phyloP scores from a whole-genome alignment of 2,113 vertebrate genomes.

The Mandrillus leucophaeus region DNA sequence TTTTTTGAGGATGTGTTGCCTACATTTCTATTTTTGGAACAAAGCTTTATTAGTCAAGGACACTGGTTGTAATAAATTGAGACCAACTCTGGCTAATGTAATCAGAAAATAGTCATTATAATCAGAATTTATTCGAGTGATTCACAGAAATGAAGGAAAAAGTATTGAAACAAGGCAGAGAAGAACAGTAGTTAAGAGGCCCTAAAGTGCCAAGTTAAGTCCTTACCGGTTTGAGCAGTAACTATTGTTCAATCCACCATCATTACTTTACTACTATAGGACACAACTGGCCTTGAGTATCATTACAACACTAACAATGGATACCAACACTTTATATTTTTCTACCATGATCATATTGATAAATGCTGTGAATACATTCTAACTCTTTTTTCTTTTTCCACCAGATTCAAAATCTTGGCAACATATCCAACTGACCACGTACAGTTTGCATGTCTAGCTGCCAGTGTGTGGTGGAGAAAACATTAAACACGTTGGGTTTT shows the following conservation, averaged over 20 bases:
- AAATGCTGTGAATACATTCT: neutral
- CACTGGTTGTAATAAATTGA: neutral
- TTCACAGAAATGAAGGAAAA: neutral
- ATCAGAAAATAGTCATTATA: neutral
- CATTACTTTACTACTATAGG: neutral
- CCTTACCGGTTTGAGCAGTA: neutral
- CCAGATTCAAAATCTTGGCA: neutral
- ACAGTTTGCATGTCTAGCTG: neutral
- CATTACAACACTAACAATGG: no score
- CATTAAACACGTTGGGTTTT: neutral
- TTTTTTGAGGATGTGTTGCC: neutral
- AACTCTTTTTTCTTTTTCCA: no score
- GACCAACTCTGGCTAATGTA: neutral
- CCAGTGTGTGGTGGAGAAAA: neutral
- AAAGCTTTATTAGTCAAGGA: neutral
- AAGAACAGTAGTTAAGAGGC: neutral
- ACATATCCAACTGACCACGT: neutral
- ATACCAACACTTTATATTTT: neutral
- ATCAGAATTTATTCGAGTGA: neutral
- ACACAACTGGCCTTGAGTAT: no score
- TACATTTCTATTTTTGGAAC: neutral
- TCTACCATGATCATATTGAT: neutral
- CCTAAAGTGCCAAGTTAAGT: neutral
- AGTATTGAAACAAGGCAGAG: neutral
- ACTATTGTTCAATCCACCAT: neutral